A percentile compares a stretch with the other conserved stretches of the same genome.
Evolutionary conservation across 2,113 vertebrate species (phyloP).

Genomic region (Glaucomys volans): DNA sequence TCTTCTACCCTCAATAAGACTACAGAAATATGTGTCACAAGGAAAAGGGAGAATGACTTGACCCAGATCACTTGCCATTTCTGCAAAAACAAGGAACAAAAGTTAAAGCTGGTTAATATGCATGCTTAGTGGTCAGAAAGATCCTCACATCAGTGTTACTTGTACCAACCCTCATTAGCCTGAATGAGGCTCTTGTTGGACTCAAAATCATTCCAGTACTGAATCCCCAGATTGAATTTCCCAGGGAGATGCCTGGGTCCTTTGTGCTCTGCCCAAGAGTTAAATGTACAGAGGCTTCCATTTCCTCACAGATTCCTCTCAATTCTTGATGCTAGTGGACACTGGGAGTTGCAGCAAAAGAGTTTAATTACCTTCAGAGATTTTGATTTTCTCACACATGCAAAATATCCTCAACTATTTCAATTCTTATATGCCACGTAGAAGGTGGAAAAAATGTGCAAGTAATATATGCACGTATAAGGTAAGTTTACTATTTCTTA

Average conservation of each 20-base stretch:
- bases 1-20: background rate
- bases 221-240: constrained; percentile 56
- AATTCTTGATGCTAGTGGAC: background rate
- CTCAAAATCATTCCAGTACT: constrained; percentile 20
- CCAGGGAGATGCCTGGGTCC: background rate
- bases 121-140: background rate
- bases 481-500: background rate
- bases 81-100: constrained; percentile 60
- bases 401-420: background rate
- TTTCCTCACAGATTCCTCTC: background rate
- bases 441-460: background rate
- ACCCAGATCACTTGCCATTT: constrained; percentile 16
- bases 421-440: background rate
- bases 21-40: constrained; percentile 28
- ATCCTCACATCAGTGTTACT: background rate
- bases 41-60: background rate
- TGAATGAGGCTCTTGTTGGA: constrained; percentile 75
- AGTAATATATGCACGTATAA: background rate
- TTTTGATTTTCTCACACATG: background rate
- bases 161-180: background rate
- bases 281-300: background rate
- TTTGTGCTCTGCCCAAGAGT: constrained; percentile 23
- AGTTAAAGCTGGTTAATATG: constrained; percentile 65
- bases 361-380: constrained; percentile 19
- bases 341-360: background rate